These are phyloP conservation scores for Eupithecia subumbrata DNA, from an alignment of 2,888 invertebrate genomes.

Conservation along the genomic window DNA sequence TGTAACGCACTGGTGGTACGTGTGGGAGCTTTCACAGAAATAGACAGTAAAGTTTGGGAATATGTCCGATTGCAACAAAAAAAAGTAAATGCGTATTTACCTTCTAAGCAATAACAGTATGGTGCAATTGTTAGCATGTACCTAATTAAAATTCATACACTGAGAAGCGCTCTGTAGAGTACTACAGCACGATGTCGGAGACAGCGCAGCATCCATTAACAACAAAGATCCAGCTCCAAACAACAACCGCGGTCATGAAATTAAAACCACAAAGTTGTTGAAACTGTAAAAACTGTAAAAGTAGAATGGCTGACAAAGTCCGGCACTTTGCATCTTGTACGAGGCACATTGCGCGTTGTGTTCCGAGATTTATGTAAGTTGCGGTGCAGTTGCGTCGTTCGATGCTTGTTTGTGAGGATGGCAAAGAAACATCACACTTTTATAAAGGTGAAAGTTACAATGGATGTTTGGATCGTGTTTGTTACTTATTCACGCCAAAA, in stretches of 20 bases:
- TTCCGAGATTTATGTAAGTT: neutral
- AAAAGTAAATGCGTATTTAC: too few species aligned
- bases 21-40: neutral
- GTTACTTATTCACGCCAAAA: neutral
- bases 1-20: neutral
- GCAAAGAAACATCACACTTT: neutral
- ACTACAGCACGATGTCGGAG: neutral
- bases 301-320: constrained; percentile 2
- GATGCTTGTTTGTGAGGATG: neutral
- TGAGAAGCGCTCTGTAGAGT: too few species aligned
- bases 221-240: neutral
- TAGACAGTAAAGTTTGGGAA: neutral
- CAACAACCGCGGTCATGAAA: neutral
- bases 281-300: constrained; percentile 7
- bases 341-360: constrained; percentile 25
- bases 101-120: too few species aligned
- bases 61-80: neutral
- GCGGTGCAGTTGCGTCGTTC: neutral
- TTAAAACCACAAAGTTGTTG: constrained; percentile 5
- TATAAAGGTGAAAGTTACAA: neutral
- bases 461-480: neutral
- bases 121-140: too few species aligned
- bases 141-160: too few species aligned
- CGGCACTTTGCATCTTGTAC: constrained; percentile 21
- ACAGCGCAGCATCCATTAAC: neutral